Conservation (phyloP, 2,888 invertebrate species). For the Acleris sparsana region DNA sequence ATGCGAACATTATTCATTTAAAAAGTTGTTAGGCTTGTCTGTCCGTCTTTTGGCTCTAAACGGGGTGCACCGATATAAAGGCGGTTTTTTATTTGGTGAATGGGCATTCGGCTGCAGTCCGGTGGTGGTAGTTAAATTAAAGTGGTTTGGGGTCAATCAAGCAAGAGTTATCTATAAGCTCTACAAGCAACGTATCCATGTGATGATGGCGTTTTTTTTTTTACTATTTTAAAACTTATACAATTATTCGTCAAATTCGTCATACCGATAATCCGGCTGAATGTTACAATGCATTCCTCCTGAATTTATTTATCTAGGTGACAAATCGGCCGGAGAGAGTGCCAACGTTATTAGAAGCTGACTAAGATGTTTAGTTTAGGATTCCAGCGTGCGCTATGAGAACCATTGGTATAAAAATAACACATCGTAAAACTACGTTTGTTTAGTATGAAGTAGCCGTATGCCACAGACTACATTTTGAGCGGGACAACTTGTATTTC, state of each 20-base stretch:
- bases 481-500: not conserved
- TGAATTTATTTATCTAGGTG: conserved; percentile 27
- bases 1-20: too few species aligned
- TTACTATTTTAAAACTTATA: too few species aligned
- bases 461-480: not conserved
- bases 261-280: conserved; percentile 5
- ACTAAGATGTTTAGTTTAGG: conserved; percentile 31
- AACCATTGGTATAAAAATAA: conserved; percentile 28
- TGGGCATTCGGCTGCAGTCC: too few species aligned
- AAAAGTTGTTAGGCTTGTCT: too few species aligned
- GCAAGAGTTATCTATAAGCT: too few species aligned
- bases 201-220: too few species aligned
- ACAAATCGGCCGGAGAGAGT: conserved; percentile 29
- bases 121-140: too few species aligned
- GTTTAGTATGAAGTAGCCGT: conserved; percentile 1
- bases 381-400: conserved; percentile 27
- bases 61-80: too few species aligned
- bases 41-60: too few species aligned
- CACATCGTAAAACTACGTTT: conserved; percentile 14
- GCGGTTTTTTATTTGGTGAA: too few species aligned
- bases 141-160: too few species aligned
- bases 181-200: too few species aligned
- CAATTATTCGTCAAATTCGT: not conserved
- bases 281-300: conserved; percentile 25
- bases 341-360: conserved; percentile 31